Evolutionary conservation across 64 coral and sea anemone genomes (phyloP), one percentile per base, ranked within the genome.

Genomic region (Porites lutea): DNA sequence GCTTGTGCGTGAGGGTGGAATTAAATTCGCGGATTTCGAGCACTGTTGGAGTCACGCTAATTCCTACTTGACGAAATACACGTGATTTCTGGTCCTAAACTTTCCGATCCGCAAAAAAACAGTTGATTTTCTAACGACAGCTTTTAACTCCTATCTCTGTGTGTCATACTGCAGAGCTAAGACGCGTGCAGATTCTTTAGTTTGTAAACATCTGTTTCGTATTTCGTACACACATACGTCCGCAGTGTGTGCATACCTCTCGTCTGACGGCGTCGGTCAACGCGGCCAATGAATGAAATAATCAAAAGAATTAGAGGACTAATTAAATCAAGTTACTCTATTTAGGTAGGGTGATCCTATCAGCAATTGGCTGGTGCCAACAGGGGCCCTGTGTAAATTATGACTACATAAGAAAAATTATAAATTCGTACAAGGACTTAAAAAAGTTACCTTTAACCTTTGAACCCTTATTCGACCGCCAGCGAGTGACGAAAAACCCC

Each of bases 21-120:
- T 49, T 46, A 18, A 75, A 49, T 16, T 75, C 73, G 48, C 11
- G 18, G 5, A 14, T 13, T 75, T 2, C 19, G 18, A 49, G 81
- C 11, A 48, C 16, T 48, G 46, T 75, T 2, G 19, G 18, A 49
- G 81, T 84, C 63, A 84, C 81, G 81, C 46, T 37, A 84, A n/a
- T 48, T 71, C 4, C 43, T 20, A 22, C n/a, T 22, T 22, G 68
- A 27, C 27, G 3, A 12, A 51, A 21, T 16, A 18, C 52, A 59
- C 50, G 52, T 59, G 54, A 59, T 55, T 22, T 46, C 49, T 79
- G 63, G 44, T 44, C 18, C 78, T 13, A 43, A 14, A 44, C 23
- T 60, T 37, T 47, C 48, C 50, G 16, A 50, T 55, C 53, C 11
- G 23, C 5, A 59, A 43, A 60, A 54, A 37, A 80, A 59, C 53